Percentiles rank a stretch among this genome's conserved stretches.
Conservation (phyloP, 2,888 invertebrate species). For the Mythimna pallens region DNA sequence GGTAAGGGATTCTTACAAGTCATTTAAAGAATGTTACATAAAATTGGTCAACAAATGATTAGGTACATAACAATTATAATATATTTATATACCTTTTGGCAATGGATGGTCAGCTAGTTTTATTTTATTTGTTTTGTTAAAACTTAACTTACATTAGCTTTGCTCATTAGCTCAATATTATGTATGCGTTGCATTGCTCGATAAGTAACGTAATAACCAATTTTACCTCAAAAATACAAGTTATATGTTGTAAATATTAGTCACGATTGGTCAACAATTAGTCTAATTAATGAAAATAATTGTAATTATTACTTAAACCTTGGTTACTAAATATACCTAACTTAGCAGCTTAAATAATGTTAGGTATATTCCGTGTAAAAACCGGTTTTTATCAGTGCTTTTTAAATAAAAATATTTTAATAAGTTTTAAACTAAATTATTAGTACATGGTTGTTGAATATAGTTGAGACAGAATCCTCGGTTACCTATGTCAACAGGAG, state of each 20-base stretch:
- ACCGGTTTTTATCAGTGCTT: not conserved
- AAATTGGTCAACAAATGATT: too few relatives aligned
- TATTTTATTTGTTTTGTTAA: too few relatives aligned
- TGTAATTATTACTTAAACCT: not conserved
- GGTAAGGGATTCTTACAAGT: too few relatives aligned
- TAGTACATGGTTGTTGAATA: constrained; percentile 96
- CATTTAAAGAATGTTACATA: too few relatives aligned
- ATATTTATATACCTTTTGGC: too few relatives aligned
- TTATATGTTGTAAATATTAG: not conserved
- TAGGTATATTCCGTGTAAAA: not conserved
- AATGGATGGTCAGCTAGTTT: too few relatives aligned
- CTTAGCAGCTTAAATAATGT: not conserved
- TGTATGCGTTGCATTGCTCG: not conserved
- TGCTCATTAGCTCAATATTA: not conserved
- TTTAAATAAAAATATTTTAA: not conserved
- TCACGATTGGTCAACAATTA: not conserved
- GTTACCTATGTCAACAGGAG: constrained; percentile 94
- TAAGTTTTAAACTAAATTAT: constrained; percentile 76
- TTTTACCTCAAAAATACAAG: too few relatives aligned
- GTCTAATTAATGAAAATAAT: not conserved
- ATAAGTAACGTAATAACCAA: not conserved
- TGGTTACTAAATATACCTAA: not conserved
- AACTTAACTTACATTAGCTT: too few relatives aligned
- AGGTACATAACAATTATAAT: too few relatives aligned
- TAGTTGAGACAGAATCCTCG: constrained; percentile 96